phyloP scores from a whole-genome alignment of 2,888 invertebrate species.

The Coelopa pilipes region DNA sequence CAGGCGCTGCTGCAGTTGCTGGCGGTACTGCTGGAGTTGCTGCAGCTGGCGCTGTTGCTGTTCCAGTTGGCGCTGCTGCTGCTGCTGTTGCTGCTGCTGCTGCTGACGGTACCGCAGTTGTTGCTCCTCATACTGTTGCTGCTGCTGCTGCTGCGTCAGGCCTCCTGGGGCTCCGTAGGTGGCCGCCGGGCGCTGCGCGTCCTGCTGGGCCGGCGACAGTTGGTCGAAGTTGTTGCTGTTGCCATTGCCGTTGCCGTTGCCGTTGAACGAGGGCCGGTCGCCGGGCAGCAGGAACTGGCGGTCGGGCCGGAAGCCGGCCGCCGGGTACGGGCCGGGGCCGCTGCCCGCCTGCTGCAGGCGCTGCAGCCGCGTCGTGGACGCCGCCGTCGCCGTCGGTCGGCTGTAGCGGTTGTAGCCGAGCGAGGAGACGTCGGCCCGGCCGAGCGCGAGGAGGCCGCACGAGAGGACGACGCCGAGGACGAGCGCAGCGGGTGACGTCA shows the following conservation, averaged over 20 bases:
- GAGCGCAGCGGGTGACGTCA: neutral
- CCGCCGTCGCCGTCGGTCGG: conserved; percentile 35
- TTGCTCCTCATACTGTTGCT: too few species aligned
- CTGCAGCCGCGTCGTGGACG: conserved; percentile 41
- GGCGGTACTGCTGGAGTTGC: too few species aligned
- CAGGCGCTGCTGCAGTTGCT: neutral
- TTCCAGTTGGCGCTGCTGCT: too few species aligned
- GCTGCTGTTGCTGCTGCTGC: too few species aligned
- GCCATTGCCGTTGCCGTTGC: conserved; percentile 18
- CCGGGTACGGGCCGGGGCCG: conserved; percentile 49
- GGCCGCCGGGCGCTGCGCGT: conserved; percentile 45
- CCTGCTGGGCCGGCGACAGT: conserved; percentile 22
- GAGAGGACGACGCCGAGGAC: conserved; percentile 9
- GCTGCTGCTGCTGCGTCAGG: neutral
- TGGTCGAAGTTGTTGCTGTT: conserved; percentile 18
- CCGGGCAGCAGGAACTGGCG: conserved; percentile 47
- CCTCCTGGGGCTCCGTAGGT: conserved; percentile 3
- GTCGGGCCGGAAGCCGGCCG: conserved; percentile 55
- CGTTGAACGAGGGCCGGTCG: neutral
- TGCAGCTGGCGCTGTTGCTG: too few species aligned
- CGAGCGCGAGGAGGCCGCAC: conserved; percentile 38
- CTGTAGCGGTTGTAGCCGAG: conserved; percentile 43
- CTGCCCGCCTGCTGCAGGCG: conserved; percentile 43
- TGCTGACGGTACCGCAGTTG: too few species aligned
- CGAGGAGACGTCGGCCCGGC: conserved; percentile 44